phyloP scores from a whole-genome alignment of 2,888 invertebrate genomes.

The Cloeon dipterum region DNA sequence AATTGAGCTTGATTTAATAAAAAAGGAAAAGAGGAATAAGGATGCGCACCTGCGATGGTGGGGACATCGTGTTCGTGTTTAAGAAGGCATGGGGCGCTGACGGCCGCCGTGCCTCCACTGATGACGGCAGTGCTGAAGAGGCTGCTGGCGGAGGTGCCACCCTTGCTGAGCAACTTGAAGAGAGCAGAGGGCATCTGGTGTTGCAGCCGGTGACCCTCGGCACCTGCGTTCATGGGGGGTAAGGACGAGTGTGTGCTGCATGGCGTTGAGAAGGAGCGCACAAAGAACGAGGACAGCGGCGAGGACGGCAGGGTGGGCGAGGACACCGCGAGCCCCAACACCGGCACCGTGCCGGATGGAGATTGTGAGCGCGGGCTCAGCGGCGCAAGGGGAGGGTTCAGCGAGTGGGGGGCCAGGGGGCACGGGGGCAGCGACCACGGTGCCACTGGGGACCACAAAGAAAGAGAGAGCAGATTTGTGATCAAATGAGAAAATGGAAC shows the following conservation, averaged over 20 bases:
- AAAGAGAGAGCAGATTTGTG: slow-evolving; percentile 1
- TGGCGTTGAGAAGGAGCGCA: slow-evolving; percentile 16
- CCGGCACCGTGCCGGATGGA: slow-evolving; percentile 19
- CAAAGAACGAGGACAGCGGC: slow-evolving; percentile 7
- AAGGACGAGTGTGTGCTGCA: slow-evolving; percentile 16
- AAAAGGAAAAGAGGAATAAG: slow-evolving; percentile 7
- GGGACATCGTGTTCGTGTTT: slow-evolving; percentile 22
- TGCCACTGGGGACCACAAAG: slow-evolving; percentile 11
- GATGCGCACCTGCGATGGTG: slow-evolving; percentile 42
- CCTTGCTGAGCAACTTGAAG: slow-evolving; percentile 53
- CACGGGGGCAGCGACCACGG: slow-evolving; percentile 16
- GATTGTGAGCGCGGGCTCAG: slow-evolving; percentile 45
- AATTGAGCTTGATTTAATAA: no score
- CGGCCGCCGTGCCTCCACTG: slow-evolving; percentile 31
- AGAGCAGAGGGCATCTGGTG: neutral
- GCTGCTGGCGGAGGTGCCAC: slow-evolving; percentile 47
- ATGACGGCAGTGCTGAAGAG: slow-evolving; percentile 93
- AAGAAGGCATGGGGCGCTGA: neutral
- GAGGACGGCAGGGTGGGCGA: slow-evolving; percentile 14
- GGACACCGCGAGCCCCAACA: slow-evolving; percentile 17
- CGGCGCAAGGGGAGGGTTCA: slow-evolving; percentile 25
- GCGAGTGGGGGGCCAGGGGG: slow-evolving; percentile 17
- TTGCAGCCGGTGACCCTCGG: neutral
- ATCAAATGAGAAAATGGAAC: slow-evolving; percentile 4
- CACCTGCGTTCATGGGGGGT: slow-evolving; percentile 3